Evolutionary conservation across 2,888 invertebrate species (phyloP).

Genomic region (Phortica okadai): DNA sequence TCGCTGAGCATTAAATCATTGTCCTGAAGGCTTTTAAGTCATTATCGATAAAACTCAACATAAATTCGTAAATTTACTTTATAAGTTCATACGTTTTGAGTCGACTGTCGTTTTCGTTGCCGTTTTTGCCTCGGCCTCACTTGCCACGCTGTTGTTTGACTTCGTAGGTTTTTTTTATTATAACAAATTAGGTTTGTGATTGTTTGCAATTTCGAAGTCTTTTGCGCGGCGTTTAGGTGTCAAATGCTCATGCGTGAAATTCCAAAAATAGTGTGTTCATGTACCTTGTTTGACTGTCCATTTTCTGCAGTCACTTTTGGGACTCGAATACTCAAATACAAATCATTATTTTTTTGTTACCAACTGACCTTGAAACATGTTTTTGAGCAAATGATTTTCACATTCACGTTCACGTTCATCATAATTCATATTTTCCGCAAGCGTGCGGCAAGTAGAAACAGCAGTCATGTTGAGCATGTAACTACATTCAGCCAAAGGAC

Average conservation of each 20-base stretch:
- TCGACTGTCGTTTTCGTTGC: neutral
- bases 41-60: constrained; percentile 76
- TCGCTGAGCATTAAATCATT: constrained; percentile 73
- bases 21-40: constrained; percentile 76
- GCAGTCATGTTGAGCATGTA: constrained; percentile 10
- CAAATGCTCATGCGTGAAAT: constrained; percentile 13
- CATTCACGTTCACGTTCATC: constrained; percentile 56
- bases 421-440: constrained; percentile 64
- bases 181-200: constrained; percentile 58
- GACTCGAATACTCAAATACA: too few relatives aligned
- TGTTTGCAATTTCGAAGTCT: neutral
- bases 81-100: constrained; percentile 48
- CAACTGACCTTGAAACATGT: constrained; percentile 60
- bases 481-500: neutral
- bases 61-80: constrained; percentile 75
- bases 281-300: neutral
- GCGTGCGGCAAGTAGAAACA: neutral
- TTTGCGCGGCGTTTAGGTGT: constrained; percentile 27
- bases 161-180: constrained; percentile 52
- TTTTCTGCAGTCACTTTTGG: neutral
- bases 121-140: constrained; percentile 44
- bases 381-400: constrained; percentile 55
- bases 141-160: constrained; percentile 34
- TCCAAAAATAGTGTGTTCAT: neutral
- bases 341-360: constrained; percentile 48